Base-by-base conservation (phyloP, 2,113 vertebrate genomes). In the Peromyscus leucopus region DNA sequence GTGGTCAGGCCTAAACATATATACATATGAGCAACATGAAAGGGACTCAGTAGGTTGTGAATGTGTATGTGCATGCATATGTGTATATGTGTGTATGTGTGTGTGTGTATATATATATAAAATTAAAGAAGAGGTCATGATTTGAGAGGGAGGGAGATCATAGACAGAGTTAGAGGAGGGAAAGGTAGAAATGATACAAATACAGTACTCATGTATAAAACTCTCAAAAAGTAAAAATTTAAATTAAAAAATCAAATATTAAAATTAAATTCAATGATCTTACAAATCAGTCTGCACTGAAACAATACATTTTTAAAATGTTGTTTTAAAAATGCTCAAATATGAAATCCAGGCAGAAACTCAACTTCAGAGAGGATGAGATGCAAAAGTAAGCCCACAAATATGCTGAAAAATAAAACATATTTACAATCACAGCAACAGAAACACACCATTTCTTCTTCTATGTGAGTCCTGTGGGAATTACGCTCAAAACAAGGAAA, bases 401-500 rank as follows among this genome's bases (percentile, higher is more conserved):
- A 31, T 65, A 74, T 51, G 61, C 65, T 75, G 9, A 86, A 94
- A 91, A 95, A 91, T 2, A 75, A 59, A 42, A 51, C 6, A 21
- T 9, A 72, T 89, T 94, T 91, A 75, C 26, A 91, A 86, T 91
- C 61, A 80, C 59, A 93, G n/a, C 63, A 17, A 94, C 39, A 93
- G 91, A 95, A 94, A 51, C 51, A 82, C 74, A 61, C n/a, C 12
- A 17, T 91, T 90, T 80, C 31, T 92, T 87, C 57, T 91, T 10
- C 39, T 59, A 51, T 55, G 5, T 71, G 51, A 94, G 42, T 78
- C 42, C 46, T 67, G 1, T 71, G 74, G 67, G 84, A 84, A 75
- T 92, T 76, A 89, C 1, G 46, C 10, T 93, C 42, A 39, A 94
- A 65, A 21, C 83, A 94, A 94, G 24, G 74, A 75, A 94, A 46